Base-by-base conservation (phyloP, 2,888 invertebrate genomes). In the Cheilosia impressa region DNA sequence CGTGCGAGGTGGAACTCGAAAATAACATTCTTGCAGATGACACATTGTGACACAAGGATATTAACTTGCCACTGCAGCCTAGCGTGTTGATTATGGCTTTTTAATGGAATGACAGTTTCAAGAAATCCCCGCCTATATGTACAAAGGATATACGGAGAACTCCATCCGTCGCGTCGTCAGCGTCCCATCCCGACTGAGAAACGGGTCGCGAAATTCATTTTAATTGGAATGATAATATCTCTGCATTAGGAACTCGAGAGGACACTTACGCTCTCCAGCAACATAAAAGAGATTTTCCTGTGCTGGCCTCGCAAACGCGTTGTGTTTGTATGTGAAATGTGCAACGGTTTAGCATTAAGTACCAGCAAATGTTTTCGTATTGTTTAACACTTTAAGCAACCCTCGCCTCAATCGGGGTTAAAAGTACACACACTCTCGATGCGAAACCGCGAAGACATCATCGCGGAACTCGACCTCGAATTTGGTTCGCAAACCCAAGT, bases 151-250 rank as follows among this genome's bases (percentile, higher is more conserved):
- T 1, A 15, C 19, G 10, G 52, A 7, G 17, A 55, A 15, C 6
- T 55, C n/a, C 31, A 17, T 52, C 3, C 9, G 27, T 6, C 27
- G 27, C 27, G 6, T 27, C n/a, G 4, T 24, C 4, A 9, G 6
- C 24, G 10, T 24, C 65, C n/a, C 38, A 34, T 66, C 19, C 31
- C 58, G 45, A 13, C 52, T 10, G 43, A 9, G 43, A 57, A 24
- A 38, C 50, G 43, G 55, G 31, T 43, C 43, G 38, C 52, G 50
- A 69, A 62, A 68, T 47, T 75, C 78, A 77, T 88, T 88, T 88
- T 88, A 88, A 88, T 88, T 88, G 88, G 88, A 88, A 82, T 87
- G 88, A 88, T 88, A 88, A 88, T 88, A 87, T 88, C 88, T 88
- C 88, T 87, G 81, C 88, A 88, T 88, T 88, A 87, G 77, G 81